Conservation (phyloP, 2,797 vertebrate species). For the Cryptoblepharus egeriae region DNA sequence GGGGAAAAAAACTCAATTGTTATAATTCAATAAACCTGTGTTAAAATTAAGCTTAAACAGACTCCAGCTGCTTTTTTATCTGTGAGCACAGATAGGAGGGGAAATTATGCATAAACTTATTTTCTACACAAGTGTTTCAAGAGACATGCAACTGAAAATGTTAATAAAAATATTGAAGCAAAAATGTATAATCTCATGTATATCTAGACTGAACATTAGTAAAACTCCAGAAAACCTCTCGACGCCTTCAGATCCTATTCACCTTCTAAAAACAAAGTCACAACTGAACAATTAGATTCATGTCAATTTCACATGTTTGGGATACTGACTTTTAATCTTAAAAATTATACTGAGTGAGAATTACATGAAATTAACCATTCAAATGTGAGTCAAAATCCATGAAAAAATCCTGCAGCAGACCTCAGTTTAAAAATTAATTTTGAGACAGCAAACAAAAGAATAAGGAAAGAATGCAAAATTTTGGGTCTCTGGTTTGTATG, state of each 20-base stretch:
- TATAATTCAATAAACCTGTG: background rate
- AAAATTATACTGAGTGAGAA: background rate
- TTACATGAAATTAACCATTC: background rate
- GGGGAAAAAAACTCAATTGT: background rate
- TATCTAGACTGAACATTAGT: background rate
- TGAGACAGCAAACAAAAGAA: background rate
- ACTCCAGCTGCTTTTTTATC: background rate
- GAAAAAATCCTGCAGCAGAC: background rate
- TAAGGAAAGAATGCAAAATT: rapidly evolving
- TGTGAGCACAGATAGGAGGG: too few species aligned
- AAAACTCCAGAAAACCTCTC: background rate
- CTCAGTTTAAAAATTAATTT: background rate
- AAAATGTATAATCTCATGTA: background rate
- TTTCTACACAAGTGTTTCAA: too few species aligned
- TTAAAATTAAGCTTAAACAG: background rate
- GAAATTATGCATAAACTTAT: too few species aligned
- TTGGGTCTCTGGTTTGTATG: background rate
- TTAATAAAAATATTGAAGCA: too few species aligned
- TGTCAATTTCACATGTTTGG: background rate
- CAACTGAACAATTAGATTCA: background rate
- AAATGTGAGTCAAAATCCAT: background rate
- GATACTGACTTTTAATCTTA: too few species aligned
- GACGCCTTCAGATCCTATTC: background rate
- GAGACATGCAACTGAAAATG: too few species aligned
- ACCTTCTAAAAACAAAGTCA: background rate